A percentile compares a stretch with the other conserved stretches of the same genome.
phyloP scores from a whole-genome alignment of 2,888 invertebrate genomes.

The Polydrusus pterygomalis region DNA sequence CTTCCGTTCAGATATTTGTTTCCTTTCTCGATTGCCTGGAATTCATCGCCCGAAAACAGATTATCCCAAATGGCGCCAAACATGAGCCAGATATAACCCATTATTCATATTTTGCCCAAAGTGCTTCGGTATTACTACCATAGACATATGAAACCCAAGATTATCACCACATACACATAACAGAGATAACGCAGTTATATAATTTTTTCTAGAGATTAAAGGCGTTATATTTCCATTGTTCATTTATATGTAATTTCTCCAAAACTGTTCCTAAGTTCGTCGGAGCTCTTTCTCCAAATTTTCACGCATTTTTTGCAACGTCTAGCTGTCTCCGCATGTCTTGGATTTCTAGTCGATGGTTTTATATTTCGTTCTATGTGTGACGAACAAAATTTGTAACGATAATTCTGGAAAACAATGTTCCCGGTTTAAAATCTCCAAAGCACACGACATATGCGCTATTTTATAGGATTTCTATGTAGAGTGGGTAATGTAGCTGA shows the following conservation, averaged over 20 bases:
- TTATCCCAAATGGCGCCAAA: constrained; percentile 18
- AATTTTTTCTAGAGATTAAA: too few species aligned
- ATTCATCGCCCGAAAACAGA: constrained; percentile 23
- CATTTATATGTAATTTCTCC: too few species aligned
- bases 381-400: constrained; percentile 21
- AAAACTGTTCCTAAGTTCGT: too few species aligned
- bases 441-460: constrained; percentile 7
- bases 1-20: constrained; percentile 4
- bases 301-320: too few species aligned
- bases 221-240: too few species aligned
- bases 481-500: constrained; percentile 14
- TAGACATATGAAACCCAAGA: not conserved
- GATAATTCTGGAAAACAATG: constrained; percentile 26
- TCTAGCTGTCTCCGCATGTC: too few species aligned
- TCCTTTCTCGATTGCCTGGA: not conserved
- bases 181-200: too few species aligned
- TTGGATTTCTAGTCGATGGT: constrained; percentile 1
- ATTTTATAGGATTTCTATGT: constrained; percentile 22
- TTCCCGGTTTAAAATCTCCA: constrained; percentile 13
- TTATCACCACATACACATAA: not conserved
- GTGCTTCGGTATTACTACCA: not conserved
- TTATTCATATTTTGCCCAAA: constrained; percentile 17
- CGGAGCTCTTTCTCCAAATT: too few species aligned
- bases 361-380: constrained; percentile 4
- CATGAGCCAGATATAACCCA: constrained; percentile 9